Evolutionary conservation across 2,113 vertebrate genomes (phyloP).

Genomic region (Mustela lutreola): DNA sequence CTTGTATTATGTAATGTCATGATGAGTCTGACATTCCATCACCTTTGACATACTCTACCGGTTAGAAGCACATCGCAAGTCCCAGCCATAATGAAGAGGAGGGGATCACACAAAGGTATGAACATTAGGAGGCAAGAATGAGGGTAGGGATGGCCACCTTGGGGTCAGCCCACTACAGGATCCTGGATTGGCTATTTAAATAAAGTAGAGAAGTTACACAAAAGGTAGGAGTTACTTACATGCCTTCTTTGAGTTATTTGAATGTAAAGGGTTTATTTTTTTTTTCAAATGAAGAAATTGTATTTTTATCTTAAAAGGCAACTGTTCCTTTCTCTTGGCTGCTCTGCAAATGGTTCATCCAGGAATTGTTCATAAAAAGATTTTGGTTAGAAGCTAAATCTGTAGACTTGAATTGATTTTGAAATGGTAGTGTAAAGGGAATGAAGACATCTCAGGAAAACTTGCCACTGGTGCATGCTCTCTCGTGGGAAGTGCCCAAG

Average conservation of each 20-base stretch:
- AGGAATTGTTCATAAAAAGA: conserved; percentile 32
- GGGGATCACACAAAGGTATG: neutral
- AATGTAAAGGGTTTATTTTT: neutral
- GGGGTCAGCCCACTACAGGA: neutral
- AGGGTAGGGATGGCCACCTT: neutral
- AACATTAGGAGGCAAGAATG: neutral
- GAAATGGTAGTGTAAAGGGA: neutral
- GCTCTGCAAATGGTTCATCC: conserved; percentile 3
- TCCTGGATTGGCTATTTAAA: neutral
- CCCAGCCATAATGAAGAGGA: neutral
- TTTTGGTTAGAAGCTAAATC: conserved; percentile 53
- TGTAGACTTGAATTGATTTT: conserved; percentile 25
- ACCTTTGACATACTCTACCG: neutral
- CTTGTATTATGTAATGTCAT: neutral
- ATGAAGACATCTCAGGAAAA: neutral
- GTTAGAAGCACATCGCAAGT: neutral
- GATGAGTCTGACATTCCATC: neutral
- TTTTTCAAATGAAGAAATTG: neutral
- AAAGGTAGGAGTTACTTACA: neutral
- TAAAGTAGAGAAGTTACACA: neutral
- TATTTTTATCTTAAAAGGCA: conserved; percentile 58
- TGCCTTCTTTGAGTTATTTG: conserved; percentile 35
- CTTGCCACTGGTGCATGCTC: neutral
- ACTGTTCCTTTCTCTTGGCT: conserved; percentile 17
- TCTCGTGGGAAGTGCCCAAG: neutral